Percentiles rank a stretch among this genome's conserved stretches.
phyloP scores from a whole-genome alignment of 1,140 invertebrate species.

The Cecropterus lyciades region DNA sequence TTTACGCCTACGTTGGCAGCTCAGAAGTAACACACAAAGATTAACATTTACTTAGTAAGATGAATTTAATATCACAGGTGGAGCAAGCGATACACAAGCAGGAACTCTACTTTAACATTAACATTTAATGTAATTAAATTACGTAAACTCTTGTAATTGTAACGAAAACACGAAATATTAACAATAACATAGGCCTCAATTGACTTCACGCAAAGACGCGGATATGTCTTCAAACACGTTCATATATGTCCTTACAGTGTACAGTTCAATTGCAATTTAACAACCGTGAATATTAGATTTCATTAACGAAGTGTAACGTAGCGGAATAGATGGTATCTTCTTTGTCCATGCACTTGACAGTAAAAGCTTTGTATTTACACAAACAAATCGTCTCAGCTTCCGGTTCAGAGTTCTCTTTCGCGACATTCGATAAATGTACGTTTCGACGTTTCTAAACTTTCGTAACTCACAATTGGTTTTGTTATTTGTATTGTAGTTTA shows the following conservation, averaged over 20 bases:
- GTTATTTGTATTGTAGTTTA: conserved; percentile 43
- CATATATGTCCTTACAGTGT: conserved; percentile 55
- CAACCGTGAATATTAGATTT: conserved; percentile 57
- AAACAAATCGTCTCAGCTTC: conserved; percentile 81
- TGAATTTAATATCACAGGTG: conserved; percentile 75
- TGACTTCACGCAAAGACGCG: conserved; percentile 64
- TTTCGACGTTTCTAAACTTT: conserved; percentile 47
- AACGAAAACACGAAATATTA: conserved; percentile 41
- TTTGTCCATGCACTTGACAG: conserved; percentile 82
- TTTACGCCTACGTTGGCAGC: conserved; percentile 55
- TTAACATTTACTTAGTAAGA: conserved; percentile 63
- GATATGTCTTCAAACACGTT: conserved; percentile 67
- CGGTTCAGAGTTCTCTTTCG: conserved; percentile 73
- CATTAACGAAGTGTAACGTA: conserved; percentile 54
- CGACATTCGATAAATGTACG: conserved; percentile 76
- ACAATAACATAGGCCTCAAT: conserved; percentile 64
- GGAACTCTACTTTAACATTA: conserved; percentile 73
- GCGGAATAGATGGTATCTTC: conserved; percentile 63
- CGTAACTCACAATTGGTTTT: conserved; percentile 49
- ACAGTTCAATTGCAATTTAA: conserved; percentile 51
- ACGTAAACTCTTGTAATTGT: conserved; percentile 21
- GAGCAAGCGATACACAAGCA: conserved; percentile 76
- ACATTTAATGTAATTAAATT: conserved; percentile 45
- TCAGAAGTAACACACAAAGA: conserved; percentile 57
- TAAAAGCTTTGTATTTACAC: conserved; percentile 83